Base-by-base conservation (phyloP, 2,888 invertebrate genomes). In the Tinea trinotella region DNA sequence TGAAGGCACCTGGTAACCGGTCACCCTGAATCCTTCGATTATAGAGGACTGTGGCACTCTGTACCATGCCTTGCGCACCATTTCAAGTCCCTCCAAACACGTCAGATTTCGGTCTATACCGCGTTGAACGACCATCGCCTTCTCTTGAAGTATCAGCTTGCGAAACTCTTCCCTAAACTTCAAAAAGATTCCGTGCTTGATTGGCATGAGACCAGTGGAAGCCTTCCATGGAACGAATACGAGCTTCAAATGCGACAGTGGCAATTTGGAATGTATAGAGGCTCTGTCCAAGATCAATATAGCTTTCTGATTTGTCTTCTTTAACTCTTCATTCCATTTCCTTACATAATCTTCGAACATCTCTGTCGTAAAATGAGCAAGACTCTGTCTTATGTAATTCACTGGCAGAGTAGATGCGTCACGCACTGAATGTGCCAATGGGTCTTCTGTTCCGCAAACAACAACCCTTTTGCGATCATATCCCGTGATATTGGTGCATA, bases 141-240 rank as follows among this genome's bases (percentile, higher is more conserved):
- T 71, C 12, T 70, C 66, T 50, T 67, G 59, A n/a, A 71, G 40
- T 0, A 71, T 56, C 22, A 70, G 56, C 6, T 61, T 62, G 0
- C 70, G 60, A 44, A 67, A 72, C 60, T 71, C 71, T 0, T 63
- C 62, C 0, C 71, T 57, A 46, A 73, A 70, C 46, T 60, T 60
- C 0, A 56, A 57, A 4, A 60, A 70, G 0, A 73, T 64, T 0
- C 72, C 72, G 46, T 69, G 68, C 24, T 69, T 68, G 54, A 73
- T 65, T 1, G 72, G 71, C 56, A 73, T 66, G 22, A 73, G 55
- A 0, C 67, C 66, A 1, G 64, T 65, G 0, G 67, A 60, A 0
- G 70, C 68, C 52, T 72, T 73, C 70, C 71, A 73, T 0, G 71
- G 72, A 0, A 72, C 67, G 17, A 71, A 73, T 0, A 70, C 66